phyloP scores from a whole-genome alignment of 2,797 vertebrate genomes.

The Octomys mimax region DNA sequence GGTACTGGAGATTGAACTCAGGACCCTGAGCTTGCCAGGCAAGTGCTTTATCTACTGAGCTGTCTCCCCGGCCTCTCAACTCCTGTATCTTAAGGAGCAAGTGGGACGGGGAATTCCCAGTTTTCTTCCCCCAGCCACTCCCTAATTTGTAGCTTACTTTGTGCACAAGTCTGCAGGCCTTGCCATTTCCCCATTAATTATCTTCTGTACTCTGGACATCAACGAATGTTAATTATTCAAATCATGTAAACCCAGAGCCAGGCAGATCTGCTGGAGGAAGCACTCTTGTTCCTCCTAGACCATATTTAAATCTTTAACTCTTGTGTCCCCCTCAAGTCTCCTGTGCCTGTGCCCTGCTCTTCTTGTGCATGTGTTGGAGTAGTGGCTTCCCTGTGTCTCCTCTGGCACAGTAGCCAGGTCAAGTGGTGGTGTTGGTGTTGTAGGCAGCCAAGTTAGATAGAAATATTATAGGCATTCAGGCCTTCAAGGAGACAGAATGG shows the following conservation, averaged over 20 bases:
- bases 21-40: too few species aligned
- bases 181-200: not conserved
- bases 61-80: too few species aligned
- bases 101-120: not conserved
- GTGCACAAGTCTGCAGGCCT: not conserved
- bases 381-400: not conserved
- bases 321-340: not conserved
- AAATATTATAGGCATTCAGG: too few species aligned
- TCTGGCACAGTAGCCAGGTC: not conserved
- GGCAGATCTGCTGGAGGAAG: not conserved
- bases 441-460: too few species aligned
- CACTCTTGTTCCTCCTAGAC: not conserved
- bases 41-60: too few species aligned
- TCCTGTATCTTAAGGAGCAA: not conserved
- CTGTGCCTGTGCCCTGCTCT: not conserved
- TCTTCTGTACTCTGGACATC: not conserved
- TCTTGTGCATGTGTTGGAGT: not conserved
- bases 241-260: not conserved
- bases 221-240: not conserved
- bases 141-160: not conserved
- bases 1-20: too few species aligned
- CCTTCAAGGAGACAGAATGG: too few species aligned
- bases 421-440: not conserved
- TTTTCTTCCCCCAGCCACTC: rapidly evolving
- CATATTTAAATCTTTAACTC: not conserved